Evolutionary conservation across 1,140 invertebrate species (phyloP), one percentile per base, ranked within the genome.

Genomic region (Hyphantria cunea): DNA sequence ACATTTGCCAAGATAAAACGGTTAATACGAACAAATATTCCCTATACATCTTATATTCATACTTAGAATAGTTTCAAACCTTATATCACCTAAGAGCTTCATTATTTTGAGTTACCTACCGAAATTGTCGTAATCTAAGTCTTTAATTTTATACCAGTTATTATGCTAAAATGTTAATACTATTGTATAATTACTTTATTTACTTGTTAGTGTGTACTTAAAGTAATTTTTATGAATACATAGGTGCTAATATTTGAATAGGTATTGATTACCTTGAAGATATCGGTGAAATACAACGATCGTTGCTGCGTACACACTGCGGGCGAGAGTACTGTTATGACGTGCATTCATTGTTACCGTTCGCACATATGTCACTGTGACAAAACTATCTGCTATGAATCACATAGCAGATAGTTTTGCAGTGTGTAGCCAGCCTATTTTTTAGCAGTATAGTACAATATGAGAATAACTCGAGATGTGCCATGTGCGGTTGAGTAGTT

Each of bases 151-250:
- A 54, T 13, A 54, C n/a, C 33, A 25, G 41, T 54, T 41, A 33
- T 55, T 55, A 55, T 55, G 55, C 55, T 58, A 39, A 58, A 49
- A 42, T 58, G 39, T 58, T 49, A 49, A 39, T 48, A 48, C 44
- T 58, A 32, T 34, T 49, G 45, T 44, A 58, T 48, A 58, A 58
- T 58, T 34, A 25, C 45, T 55, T 55, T 55, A 42, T 55, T 45
- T 56, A 56, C 56, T 71, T 76, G 64, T 78, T 77, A 72, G 75
- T 73, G 77, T 68, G 75, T 79, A 73, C 55, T 58, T 58, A 58
- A 58, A 74, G 70, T 63, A 64, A 55, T 72, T 70, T 74, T 72
- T 68, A 77, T 73, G 76, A 78, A 73, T 65, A 52, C 50, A 68
- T 78, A 74, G 78, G 78, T 78, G 78, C 78, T 81, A 78, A 47